A percentile compares a stretch with the other conserved stretches of the same genome.
Conservation (phyloP, 2,888 invertebrate species). For the Papilio gigon region DNA sequence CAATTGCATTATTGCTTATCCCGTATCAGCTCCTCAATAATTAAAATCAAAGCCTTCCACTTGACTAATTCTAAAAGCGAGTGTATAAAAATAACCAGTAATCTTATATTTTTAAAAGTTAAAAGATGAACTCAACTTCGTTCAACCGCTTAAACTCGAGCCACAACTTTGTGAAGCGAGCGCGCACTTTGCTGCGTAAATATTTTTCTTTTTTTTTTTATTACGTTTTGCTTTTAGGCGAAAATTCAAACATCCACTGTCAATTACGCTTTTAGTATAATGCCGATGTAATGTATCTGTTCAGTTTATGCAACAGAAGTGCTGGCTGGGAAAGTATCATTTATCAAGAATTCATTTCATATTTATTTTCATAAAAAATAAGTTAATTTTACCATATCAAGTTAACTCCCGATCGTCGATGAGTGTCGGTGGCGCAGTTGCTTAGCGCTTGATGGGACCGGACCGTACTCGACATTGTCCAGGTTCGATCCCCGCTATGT, state of each 20-base stretch:
- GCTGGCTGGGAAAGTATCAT: neutral
- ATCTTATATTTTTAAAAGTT: constrained; percentile 4
- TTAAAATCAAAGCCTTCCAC: neutral
- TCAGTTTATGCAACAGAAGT: constrained; percentile 6
- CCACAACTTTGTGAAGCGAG: constrained; percentile 23
- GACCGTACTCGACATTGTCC: no score
- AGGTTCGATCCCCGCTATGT: no score
- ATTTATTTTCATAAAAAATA: neutral
- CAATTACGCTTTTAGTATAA: constrained; percentile 39
- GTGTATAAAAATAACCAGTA: neutral
- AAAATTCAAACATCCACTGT: constrained; percentile 35
- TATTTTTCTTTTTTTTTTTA: constrained; percentile 35
- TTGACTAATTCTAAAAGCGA: neutral
- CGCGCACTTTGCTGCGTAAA: constrained; percentile 33
- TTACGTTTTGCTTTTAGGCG: constrained; percentile 39
- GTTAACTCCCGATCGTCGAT: no score
- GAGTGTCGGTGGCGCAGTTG: no score
- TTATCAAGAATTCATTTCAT: neutral
- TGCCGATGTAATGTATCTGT: constrained; percentile 18
- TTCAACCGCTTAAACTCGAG: constrained; percentile 20
- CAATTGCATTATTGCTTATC: no score
- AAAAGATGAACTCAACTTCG: constrained; percentile 1
- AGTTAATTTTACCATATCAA: no score
- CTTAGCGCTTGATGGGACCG: no score
- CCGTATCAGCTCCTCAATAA: no score